phyloP scores from a whole-genome alignment of 2,113 vertebrate genomes.

The Orthochromis malagaraziensis region DNA sequence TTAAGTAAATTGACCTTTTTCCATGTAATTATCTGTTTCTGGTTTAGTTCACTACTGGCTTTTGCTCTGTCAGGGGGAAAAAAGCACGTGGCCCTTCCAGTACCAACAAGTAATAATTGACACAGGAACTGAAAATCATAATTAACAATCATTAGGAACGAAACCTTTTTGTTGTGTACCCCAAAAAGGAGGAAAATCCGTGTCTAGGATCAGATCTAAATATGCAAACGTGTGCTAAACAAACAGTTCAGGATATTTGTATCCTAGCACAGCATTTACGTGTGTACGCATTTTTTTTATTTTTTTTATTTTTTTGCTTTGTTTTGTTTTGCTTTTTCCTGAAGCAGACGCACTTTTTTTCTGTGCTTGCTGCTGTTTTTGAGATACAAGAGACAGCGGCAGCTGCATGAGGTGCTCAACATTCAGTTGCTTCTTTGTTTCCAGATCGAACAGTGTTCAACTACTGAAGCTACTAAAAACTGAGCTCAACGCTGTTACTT shows the following conservation, averaged over 20 bases:
- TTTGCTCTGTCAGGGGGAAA: not conserved
- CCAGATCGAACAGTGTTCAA: not conserved
- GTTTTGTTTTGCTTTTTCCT: not conserved
- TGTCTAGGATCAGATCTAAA: not conserved
- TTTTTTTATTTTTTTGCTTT: not conserved
- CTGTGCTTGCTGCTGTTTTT: not conserved
- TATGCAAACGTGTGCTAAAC: not conserved
- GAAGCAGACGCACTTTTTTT: rapidly evolving
- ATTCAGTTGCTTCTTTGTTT: not conserved
- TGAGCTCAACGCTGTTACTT: not conserved
- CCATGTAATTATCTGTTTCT: not conserved
- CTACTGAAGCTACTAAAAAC: not conserved
- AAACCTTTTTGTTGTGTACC: not conserved
- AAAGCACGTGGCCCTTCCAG: not conserved
- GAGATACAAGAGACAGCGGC: not conserved
- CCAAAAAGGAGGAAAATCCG: not conserved
- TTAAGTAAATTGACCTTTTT: not conserved
- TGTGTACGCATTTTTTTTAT: not conserved
- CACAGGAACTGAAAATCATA: not conserved
- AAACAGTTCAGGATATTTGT: not conserved
- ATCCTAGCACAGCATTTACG: not conserved
- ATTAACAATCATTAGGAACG: not conserved
- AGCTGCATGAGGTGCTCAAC: not conserved
- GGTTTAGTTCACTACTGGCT: not conserved
- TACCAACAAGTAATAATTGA: not conserved